Conservation (phyloP, 2,888 invertebrate species). For the Drosophila fungiperda region DNA sequence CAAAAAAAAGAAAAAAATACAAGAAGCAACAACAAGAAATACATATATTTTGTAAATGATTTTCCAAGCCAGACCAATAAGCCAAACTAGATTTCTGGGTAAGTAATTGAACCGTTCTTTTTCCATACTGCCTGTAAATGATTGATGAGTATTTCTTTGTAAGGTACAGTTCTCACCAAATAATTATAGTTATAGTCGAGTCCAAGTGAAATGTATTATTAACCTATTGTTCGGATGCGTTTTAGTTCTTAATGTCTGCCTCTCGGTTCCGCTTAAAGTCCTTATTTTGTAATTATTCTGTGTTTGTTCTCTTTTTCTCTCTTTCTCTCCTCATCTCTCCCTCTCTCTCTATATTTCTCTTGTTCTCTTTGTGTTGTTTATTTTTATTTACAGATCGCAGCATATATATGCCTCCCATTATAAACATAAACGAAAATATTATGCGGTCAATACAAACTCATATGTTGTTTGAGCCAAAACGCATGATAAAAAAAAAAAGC, state of each 20-base stretch:
- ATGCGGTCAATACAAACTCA: slow-evolving; percentile 82
- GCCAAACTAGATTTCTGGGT: slow-evolving; percentile 36
- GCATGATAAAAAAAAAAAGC: slow-evolving; percentile 29
- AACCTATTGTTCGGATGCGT: slow-evolving; percentile 24
- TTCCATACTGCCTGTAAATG: slow-evolving; percentile 33
- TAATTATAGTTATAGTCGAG: slow-evolving; percentile 23
- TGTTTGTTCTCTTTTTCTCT: slow-evolving; percentile 57
- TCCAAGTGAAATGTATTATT: slow-evolving; percentile 11
- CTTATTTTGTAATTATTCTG: slow-evolving; percentile 66
- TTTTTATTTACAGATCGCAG: slow-evolving; percentile 81
- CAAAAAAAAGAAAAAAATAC: slow-evolving; percentile 6
- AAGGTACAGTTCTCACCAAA: slow-evolving; percentile 59
- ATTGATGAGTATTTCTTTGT: slow-evolving; percentile 24
- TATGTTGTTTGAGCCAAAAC: slow-evolving; percentile 74
- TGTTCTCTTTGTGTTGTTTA: slow-evolving; percentile 56
- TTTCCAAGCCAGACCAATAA: slow-evolving; percentile 43
- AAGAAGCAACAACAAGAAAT: slow-evolving; percentile 27
- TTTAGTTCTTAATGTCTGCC: slow-evolving; percentile 30
- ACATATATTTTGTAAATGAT: slow-evolving; percentile 74
- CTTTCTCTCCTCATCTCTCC: slow-evolving; percentile 19
- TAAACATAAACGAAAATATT: slow-evolving; percentile 82
- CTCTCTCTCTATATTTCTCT: slow-evolving; percentile 37
- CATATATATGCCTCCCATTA: slow-evolving; percentile 83
- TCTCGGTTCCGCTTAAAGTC: slow-evolving; percentile 39
- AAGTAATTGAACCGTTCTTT: slow-evolving; percentile 48